Base-by-base conservation (phyloP, 2,888 invertebrate species). In the Bursaphelenchus okinawaensis region DNA sequence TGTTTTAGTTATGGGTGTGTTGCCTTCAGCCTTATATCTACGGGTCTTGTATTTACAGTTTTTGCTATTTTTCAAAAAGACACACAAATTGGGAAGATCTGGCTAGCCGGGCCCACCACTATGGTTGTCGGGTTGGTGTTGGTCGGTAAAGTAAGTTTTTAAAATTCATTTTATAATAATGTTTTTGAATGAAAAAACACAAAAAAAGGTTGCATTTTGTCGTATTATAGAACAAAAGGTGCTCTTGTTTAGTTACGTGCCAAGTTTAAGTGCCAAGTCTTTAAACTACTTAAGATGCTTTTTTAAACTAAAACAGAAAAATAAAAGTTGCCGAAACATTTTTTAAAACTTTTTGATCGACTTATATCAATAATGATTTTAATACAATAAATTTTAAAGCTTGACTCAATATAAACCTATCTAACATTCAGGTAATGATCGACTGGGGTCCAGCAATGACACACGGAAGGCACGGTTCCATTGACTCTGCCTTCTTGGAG, bases 51-150 rank as follows among this genome's bases (percentile, higher is more conserved):
- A 12, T 82, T 82, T 71, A 82, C 81, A 26, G 76, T 80, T 19
- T 83, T 83, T 65, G 79, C 82, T 56, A 77, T 82, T 51, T 81
- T 82, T 68, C 75, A 81, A 58, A 82, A 81, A 61, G 78, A 82
- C 57, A 79, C 80, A 23, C 81, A 81, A 59, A 81, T 81, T 22
- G 81, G 81, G 64, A 80, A 80, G 72, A 76, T 69, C 26, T 79
- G 79, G 80, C 68, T 80, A 9, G 78, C 78, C 7, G 79, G 78
- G 29, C 77, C 77, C 12, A 77, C 75, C 2, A 78, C 76, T 19
- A 78, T 78, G 75, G 79, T 81, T 71, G 80, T 81, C 16, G 81
- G 81, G 0, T 62, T 81, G 23, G 81, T 81, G 27, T 68, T 81
- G 29, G 76, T 75, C 50, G 81, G 81, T 68, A 81, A 81, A 69